These are phyloP conservation scores for Tragelaphus strepsiceros DNA, from an alignment of 2,113 vertebrate genomes.

Conservation along the genomic window DNA sequence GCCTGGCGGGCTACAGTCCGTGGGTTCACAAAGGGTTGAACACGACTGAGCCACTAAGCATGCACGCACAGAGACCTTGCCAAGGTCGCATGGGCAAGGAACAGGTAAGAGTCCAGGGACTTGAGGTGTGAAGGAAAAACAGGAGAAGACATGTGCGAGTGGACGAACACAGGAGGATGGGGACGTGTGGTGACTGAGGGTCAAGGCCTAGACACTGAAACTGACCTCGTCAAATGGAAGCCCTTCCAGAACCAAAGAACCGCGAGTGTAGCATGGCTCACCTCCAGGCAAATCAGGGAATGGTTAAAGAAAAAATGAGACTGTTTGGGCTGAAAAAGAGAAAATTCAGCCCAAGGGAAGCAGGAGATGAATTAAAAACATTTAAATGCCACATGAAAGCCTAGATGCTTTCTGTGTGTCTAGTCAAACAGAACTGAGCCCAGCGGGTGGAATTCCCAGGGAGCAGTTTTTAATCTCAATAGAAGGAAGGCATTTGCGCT, in stretches of 20 bases:
- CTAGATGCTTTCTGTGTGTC: not conserved
- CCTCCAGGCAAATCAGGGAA: not conserved
- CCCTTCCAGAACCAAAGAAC: not conserved
- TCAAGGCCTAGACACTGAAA: not conserved
- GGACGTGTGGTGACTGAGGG: not conserved
- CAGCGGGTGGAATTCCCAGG: not conserved
- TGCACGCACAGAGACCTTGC: not conserved
- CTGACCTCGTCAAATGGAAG: not conserved
- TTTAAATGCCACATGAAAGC: not conserved
- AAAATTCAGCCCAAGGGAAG: not conserved
- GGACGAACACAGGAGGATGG: not conserved
- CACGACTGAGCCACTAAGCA: not conserved
- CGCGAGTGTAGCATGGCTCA: not conserved
- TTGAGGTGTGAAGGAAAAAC: not conserved
- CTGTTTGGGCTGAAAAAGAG: not conserved
- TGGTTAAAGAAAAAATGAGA: not conserved
- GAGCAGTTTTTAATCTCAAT: not conserved
- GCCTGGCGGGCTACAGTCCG: not conserved
- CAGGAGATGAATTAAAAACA: not conserved
- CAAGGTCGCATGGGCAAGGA: not conserved
- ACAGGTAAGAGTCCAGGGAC: not conserved
- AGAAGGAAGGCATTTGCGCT: not conserved
- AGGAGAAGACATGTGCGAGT: not conserved
- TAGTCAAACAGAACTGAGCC: conserved; percentile 3
- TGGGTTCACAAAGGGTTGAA: not conserved